Evolutionary conservation across 2,113 vertebrate species (phyloP).

Genomic region (Edolisoma coerulescens): DNA sequence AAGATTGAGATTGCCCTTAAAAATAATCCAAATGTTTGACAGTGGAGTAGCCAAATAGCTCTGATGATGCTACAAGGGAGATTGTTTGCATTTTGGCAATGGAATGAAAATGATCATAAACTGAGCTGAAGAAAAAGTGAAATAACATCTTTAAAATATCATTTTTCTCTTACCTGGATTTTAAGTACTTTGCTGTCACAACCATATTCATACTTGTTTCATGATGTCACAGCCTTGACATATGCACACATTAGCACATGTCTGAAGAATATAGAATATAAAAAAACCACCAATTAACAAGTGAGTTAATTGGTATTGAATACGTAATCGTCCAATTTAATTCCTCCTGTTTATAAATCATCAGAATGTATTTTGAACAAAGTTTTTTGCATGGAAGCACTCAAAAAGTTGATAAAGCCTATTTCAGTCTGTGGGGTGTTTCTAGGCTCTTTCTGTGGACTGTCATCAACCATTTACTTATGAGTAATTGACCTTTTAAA

Average conservation of each 20-base stretch:
- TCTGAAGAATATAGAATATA: background rate
- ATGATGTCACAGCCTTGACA: background rate
- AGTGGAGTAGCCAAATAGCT: background rate
- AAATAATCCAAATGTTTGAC: background rate
- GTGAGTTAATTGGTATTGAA: background rate
- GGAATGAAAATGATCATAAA: background rate
- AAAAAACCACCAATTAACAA: conserved; percentile 11
- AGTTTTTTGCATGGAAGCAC: background rate
- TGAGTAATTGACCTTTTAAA: conserved; percentile 28
- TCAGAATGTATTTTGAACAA: background rate
- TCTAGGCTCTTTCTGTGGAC: background rate
- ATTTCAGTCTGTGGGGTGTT: background rate
- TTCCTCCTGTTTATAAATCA: background rate
- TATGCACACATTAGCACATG: background rate
- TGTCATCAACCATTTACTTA: background rate
- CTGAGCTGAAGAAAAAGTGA: background rate
- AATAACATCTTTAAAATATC: background rate
- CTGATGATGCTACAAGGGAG: background rate
- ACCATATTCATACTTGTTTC: background rate
- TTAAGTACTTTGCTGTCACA: background rate
- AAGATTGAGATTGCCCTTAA: background rate
- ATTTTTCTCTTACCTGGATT: background rate
- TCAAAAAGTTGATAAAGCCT: background rate
- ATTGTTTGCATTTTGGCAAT: background rate
- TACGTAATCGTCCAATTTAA: background rate